Evolutionary conservation across 2,797 vertebrate species (phyloP), one percentile per base, ranked within the genome.

Genomic region (Chelon labrosus): DNA sequence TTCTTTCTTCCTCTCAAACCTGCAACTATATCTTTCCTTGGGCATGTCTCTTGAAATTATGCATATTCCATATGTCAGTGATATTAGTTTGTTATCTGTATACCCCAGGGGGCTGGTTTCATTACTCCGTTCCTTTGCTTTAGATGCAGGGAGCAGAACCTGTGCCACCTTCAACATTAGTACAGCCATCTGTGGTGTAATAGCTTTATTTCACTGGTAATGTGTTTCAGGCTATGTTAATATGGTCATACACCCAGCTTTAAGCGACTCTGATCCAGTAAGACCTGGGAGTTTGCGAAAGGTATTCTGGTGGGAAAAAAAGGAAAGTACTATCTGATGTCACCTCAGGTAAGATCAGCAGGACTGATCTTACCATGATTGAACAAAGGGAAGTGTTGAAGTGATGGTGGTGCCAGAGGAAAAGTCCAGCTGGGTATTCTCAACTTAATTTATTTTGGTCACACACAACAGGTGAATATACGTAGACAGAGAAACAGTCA

Each of bases 201-300:
- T 52, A 39, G 17, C n/a, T 80, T 66, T 14, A 75, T 68, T 54
- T 64, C 60, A 10, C 42, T 52, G 52, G 47, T 73, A 65, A 64
- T 76, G 57, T 63, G 56, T 59, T 56, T 53, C 49, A 38, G 64
- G 58, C 31, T 65, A 51, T 52, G 60, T 60, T 77, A 66, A 75
- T 75, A 60, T 27, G 42, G 22, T 67, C 61, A 49, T 25, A 65
- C 19, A 39, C 13, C 7, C 38, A 38, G 60, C n/a, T 70, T 55
- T 76, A 70, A 70, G 46, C 70, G 58, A 61, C 44, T 27, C 25
- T 17, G 3, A 64, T 7, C 6, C 31, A 35, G 31, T 50, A 35
- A 52, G 42, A 69, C 51, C 12, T 50, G 56, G 42, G 50, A 57
- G 22, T 38, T 62, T 9, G 39, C 39, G 22, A 31, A 70, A 53